Percentiles rank a stretch among this genome's conserved stretches.
These are phyloP conservation scores for Oryzias melastigma DNA, from an alignment of 2,113 vertebrate genomes.

Conservation along the genomic window DNA sequence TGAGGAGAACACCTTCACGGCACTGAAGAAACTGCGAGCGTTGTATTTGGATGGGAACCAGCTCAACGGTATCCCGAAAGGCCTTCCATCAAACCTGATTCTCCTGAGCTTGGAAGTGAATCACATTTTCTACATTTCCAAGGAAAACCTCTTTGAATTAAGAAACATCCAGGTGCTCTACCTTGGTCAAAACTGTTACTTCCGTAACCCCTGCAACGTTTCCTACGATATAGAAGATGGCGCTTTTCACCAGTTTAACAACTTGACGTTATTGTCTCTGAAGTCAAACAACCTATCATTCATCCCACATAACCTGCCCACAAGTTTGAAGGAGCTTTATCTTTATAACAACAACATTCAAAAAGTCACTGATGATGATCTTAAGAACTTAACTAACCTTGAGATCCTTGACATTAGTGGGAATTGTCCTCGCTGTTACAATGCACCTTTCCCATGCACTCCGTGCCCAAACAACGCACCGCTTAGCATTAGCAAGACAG, in stretches of 20 bases:
- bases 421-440: conserved; percentile 94
- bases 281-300: conserved; percentile 90
- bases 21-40: conserved; percentile 77
- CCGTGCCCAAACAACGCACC: conserved; percentile 80
- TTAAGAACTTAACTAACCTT: conserved; percentile 80
- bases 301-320: conserved; percentile 81
- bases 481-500: conserved; percentile 74
- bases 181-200: conserved; percentile 94
- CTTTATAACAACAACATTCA: conserved; percentile 90
- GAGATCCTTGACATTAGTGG: conserved; percentile 92
- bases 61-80: conserved; percentile 82
- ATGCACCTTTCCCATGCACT: conserved; percentile 86
- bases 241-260: conserved; percentile 81
- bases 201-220: conserved; percentile 88
- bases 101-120: conserved; percentile 93
- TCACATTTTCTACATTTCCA: conserved; percentile 79
- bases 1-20: conserved; percentile 76
- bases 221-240: conserved; percentile 82
- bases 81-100: conserved; percentile 80
- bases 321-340: conserved; percentile 83
- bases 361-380: conserved; percentile 76
- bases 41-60: conserved; percentile 93
- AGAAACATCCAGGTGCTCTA: conserved; percentile 82
- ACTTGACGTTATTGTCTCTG: conserved; percentile 84
- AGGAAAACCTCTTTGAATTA: conserved; percentile 81